Percentiles rank a stretch among this genome's conserved stretches.
Conservation (phyloP, 2,113 vertebrate genomes). For the Telmatochromis brichardi region DNA sequence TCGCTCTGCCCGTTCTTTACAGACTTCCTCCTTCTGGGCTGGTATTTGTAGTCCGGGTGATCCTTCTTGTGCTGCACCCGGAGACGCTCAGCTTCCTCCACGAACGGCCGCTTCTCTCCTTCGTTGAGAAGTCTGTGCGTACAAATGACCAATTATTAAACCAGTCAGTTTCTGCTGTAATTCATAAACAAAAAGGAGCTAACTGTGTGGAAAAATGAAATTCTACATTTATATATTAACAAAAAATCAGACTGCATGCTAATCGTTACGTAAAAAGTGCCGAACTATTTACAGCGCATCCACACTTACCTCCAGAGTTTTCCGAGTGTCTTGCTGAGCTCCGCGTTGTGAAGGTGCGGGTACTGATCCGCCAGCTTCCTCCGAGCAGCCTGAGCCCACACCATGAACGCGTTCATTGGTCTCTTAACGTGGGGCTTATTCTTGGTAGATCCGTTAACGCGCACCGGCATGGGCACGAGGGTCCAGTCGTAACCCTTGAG, state of each 20-base stretch:
- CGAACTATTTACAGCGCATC: neutral
- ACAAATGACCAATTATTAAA: neutral
- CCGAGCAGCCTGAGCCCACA: constrained; percentile 92
- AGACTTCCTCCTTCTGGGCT: constrained; percentile 89
- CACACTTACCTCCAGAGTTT: constrained; percentile 91
- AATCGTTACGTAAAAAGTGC: neutral
- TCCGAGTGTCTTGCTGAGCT: constrained; percentile 95
- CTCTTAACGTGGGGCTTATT: constrained; percentile 92
- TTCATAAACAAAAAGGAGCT: neutral
- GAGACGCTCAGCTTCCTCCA: constrained; percentile 93
- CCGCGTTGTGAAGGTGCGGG: constrained; percentile 95
- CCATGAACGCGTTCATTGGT: constrained; percentile 84
- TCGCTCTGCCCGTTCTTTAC: constrained; percentile 92
- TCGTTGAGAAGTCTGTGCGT: constrained; percentile 84
- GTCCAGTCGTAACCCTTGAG: constrained; percentile 99
- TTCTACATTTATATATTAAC: neutral
- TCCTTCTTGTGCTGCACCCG: constrained; percentile 98
- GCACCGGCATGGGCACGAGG: constrained; percentile 94
- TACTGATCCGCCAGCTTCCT: constrained; percentile 96
- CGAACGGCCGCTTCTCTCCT: constrained; percentile 91
- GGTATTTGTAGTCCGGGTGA: constrained; percentile 98
- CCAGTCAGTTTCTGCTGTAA: neutral
- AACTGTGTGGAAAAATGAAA: fast-evolving
- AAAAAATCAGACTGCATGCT: too few relatives aligned
- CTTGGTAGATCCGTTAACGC: constrained; percentile 92